These are phyloP conservation scores for Cryptotis parvus DNA, from an alignment of 2,113 vertebrate species.

Conservation along the genomic window DNA sequence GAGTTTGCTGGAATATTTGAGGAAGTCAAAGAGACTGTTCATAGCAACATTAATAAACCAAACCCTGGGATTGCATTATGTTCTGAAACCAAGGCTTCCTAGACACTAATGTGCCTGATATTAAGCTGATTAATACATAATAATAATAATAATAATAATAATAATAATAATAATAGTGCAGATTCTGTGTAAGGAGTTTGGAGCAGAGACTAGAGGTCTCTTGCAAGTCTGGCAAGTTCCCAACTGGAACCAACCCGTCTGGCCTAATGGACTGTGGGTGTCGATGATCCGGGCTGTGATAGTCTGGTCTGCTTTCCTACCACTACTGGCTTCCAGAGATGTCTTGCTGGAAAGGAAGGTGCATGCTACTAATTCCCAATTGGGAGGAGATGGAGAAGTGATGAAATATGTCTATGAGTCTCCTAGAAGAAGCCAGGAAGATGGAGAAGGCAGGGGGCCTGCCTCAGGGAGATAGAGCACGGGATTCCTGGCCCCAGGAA, in stretches of 20 bases:
- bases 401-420: background rate
- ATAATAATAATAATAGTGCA: no score
- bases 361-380: background rate
- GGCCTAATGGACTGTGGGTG: background rate
- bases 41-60: accelerated
- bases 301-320: no score
- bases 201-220: background rate
- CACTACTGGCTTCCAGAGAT: background rate
- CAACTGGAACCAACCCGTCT: background rate
- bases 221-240: background rate
- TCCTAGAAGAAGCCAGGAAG: background rate
- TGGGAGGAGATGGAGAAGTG: background rate
- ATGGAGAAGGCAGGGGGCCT: no score
- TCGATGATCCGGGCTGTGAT: no score
- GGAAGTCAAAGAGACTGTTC: background rate
- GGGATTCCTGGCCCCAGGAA: background rate
- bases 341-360: background rate
- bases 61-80: background rate
- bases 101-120: background rate
- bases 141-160: background rate
- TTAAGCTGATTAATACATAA: background rate
- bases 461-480: accelerated
- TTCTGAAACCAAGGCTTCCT: background rate
- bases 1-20: background rate
- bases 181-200: background rate